Conservation (phyloP, 2,797 vertebrate species). For the Lagocephalus sceleratus region DNA sequence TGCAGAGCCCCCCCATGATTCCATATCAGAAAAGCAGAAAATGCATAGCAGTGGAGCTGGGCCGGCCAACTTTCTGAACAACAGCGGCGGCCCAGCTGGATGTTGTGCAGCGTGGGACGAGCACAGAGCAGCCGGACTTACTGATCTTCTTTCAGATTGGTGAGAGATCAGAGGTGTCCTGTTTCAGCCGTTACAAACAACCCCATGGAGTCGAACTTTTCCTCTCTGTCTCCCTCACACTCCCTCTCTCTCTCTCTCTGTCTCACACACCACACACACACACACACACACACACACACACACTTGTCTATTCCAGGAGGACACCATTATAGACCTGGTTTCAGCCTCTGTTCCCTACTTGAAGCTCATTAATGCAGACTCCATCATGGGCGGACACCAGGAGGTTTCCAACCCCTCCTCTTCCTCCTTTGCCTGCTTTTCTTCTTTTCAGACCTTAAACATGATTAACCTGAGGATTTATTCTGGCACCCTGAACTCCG, state of each 20-base stretch:
- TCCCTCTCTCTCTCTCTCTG: slow-evolving; percentile 5
- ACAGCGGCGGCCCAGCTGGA: slow-evolving; percentile 46
- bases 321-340: slow-evolving; percentile 72
- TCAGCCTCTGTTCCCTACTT: slow-evolving; percentile 70
- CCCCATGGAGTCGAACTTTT: slow-evolving; percentile 39
- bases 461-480: slow-evolving; percentile 70
- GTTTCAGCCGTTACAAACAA: slow-evolving; percentile 65
- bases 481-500: slow-evolving; percentile 59
- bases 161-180: slow-evolving; percentile 64
- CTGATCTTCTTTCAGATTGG: slow-evolving; percentile 36
- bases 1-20: slow-evolving; percentile 17
- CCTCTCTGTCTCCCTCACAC: slow-evolving; percentile 5
- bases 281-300: slow-evolving; percentile 21
- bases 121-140: slow-evolving; percentile 40
- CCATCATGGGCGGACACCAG: slow-evolving; percentile 67
- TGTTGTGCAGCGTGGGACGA: slow-evolving; percentile 30
- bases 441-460: slow-evolving; percentile 20
- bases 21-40: slow-evolving; percentile 28
- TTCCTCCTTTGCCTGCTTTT: slow-evolving; percentile 3
- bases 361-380: slow-evolving; percentile 78
- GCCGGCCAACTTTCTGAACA: slow-evolving; percentile 42
- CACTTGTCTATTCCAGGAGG: slow-evolving; percentile 70
- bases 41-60: slow-evolving; percentile 44
- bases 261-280: slow-evolving; percentile 39
- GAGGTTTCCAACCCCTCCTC: slow-evolving; percentile 54